Evolutionary conservation across 2,888 invertebrate species (phyloP).

Genomic region (Agonopterix alstromeriana): DNA sequence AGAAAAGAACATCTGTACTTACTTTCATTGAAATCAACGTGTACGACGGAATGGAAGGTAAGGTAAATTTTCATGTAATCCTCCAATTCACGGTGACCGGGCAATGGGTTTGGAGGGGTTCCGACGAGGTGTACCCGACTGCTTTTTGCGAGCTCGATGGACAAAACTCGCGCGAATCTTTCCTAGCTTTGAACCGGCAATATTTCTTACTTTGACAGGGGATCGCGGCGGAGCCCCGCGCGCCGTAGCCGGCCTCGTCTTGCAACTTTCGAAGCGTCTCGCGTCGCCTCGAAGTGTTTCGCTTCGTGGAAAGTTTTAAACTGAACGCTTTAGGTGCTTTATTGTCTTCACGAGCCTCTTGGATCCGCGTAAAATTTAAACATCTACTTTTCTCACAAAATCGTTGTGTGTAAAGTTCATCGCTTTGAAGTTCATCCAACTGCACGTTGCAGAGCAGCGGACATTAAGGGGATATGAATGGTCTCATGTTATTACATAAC

Average conservation of each 20-base stretch:
- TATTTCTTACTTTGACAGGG: conserved; percentile 68
- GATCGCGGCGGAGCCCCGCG: conserved; percentile 37
- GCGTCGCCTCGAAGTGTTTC: conserved; percentile 32
- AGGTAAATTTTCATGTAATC: too few species aligned
- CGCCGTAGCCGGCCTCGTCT: conserved; percentile 46
- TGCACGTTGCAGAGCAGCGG: conserved; percentile 17
- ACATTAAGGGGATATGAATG: conserved; percentile 22
- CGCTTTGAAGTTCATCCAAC: conserved; percentile 36
- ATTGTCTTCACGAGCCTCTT: conserved; percentile 56
- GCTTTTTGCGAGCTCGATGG: conserved; percentile 32
- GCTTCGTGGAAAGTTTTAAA: conserved; percentile 61
- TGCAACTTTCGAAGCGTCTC: conserved; percentile 55
- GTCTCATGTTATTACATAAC: conserved; percentile 33
- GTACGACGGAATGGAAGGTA: too few species aligned
- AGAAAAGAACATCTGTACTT: too few species aligned
- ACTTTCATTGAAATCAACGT: too few species aligned
- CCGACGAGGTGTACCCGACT: not conserved
- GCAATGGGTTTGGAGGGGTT: not conserved
- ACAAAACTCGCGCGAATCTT: conserved; percentile 25
- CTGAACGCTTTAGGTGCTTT: conserved; percentile 67
- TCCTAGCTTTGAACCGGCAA: conserved; percentile 28
- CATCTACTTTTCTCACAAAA: conserved; percentile 44
- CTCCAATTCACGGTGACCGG: too few species aligned
- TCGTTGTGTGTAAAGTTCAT: conserved; percentile 37
- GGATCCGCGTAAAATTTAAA: conserved; percentile 56